phyloP scores from a whole-genome alignment of 2,113 vertebrate genomes.

The Glareola pratincola region DNA sequence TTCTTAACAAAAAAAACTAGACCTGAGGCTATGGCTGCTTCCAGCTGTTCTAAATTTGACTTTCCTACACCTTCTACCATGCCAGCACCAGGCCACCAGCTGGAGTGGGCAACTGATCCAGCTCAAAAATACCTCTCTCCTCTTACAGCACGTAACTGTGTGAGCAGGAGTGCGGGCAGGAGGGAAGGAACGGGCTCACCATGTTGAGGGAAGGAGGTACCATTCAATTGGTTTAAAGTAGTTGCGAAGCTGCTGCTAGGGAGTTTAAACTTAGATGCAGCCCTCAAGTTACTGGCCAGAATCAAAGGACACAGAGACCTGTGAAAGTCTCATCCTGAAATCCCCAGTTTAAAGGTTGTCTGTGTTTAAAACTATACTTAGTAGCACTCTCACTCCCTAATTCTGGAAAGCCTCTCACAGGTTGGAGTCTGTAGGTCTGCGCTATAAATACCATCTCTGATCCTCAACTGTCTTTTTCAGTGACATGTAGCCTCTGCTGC shows the following conservation, averaged over 20 bases:
- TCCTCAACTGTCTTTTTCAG: conserved; percentile 32
- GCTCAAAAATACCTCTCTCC: background rate
- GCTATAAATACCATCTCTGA: conserved; percentile 43
- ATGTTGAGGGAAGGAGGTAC: background rate
- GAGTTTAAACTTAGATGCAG: background rate
- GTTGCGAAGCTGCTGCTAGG: background rate
- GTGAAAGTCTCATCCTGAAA: background rate
- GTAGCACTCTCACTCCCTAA: conserved; percentile 25
- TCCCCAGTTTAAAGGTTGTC: background rate
- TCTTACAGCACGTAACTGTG: background rate
- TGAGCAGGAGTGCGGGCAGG: background rate
- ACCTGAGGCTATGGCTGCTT: background rate
- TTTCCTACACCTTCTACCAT: background rate
- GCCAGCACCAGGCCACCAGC: background rate
- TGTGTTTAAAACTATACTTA: conserved; percentile 23
- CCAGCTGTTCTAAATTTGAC: background rate
- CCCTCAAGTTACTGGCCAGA: background rate
- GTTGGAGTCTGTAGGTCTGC: conserved; percentile 55
- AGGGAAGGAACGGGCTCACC: background rate
- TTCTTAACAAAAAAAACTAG: background rate
- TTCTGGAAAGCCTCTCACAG: conserved; percentile 48
- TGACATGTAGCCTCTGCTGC: background rate
- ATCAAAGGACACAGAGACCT: background rate
- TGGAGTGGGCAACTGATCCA: background rate
- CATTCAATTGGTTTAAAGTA: background rate